These are phyloP conservation scores for Eudemis profundana DNA, from an alignment of 2,888 invertebrate genomes.

Conservation along the genomic window DNA sequence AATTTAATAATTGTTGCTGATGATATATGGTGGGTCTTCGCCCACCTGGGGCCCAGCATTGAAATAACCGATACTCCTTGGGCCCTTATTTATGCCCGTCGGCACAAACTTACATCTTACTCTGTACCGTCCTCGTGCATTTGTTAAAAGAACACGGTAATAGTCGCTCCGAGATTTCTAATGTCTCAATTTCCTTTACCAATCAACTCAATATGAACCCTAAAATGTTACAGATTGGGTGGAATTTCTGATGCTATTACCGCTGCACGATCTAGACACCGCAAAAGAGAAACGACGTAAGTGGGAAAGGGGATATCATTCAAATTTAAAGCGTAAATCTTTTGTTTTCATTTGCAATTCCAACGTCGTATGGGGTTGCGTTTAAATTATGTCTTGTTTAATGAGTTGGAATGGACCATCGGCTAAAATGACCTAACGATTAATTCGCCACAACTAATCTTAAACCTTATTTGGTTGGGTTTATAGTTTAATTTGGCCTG, in stretches of 20 bases:
- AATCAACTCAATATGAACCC: conserved; percentile 56
- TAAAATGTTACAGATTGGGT: conserved; percentile 48
- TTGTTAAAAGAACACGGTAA: conserved; percentile 84
- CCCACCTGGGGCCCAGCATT: conserved; percentile 80
- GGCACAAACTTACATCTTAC: conserved; percentile 81
- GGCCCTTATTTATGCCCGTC: conserved; percentile 78
- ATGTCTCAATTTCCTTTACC: conserved; percentile 79
- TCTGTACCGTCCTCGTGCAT: conserved; percentile 75
- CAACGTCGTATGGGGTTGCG: conserved; percentile 54
- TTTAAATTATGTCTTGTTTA: conserved; percentile 85
- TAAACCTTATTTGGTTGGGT: conserved; percentile 9
- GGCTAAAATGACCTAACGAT: conserved; percentile 52
- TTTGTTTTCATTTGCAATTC: conserved; percentile 58
- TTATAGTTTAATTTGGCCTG: conserved; percentile 54
- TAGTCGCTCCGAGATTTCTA: conserved; percentile 81
- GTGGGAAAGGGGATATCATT: conserved; percentile 46
- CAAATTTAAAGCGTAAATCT: conserved; percentile 58
- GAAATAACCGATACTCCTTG: conserved; percentile 79
- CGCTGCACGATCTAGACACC: conserved; percentile 64
- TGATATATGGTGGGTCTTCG: conserved; percentile 79
- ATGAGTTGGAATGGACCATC: conserved; percentile 72
- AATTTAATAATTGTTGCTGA: conserved; percentile 83
- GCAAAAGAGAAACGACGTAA: conserved; percentile 61
- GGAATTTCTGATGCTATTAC: conserved; percentile 53
- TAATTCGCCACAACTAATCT: conserved; percentile 37